Evolutionary conservation across 2,888 invertebrate species (phyloP), one percentile per base, ranked within the genome.

Genomic region (Onchidella celtica): DNA sequence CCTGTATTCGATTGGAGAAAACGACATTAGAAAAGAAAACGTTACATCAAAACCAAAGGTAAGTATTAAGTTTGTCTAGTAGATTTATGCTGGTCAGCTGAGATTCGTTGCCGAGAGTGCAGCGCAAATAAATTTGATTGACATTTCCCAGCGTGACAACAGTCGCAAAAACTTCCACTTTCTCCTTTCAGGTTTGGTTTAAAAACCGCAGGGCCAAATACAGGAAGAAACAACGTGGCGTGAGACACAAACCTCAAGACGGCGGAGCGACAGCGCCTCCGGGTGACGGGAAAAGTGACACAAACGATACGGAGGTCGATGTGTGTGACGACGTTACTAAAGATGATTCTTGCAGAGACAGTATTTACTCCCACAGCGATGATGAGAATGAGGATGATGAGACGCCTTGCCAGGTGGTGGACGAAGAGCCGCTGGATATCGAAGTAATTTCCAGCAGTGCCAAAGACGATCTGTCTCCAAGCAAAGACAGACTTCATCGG

Each of bases 121-220:
- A n/a, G n/a, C n/a, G n/a, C n/a, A n/a, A n/a, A n/a, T n/a, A n/a
- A n/a, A n/a, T n/a, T n/a, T n/a, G n/a, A n/a, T n/a, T n/a, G n/a
- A n/a, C n/a, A n/a, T n/a, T n/a, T n/a, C n/a, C n/a, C n/a, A n/a
- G n/a, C n/a, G n/a, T n/a, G n/a, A n/a, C n/a, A n/a, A n/a, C n/a
- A n/a, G n/a, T n/a, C n/a, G n/a, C n/a, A n/a, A n/a, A n/a, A 66
- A 6, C 24, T 1, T 59, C 11, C n/a, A 27, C 63, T 34, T 34
- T 38, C 2, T 27, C 38, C 6, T 70, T 24, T 24, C 47, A 80
- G 79, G 79, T 80, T 17, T 80, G 79, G 79, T 80, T 80, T 59
- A 80, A 80, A 94, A 99, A 99, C 93, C 95, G 99, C 82, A 95
- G 99, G 87, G 99, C 99, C 87, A 99, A 99, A 95, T 99, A 97